These are phyloP conservation scores for Pseudonaja textilis DNA, from an alignment of 2,113 vertebrate species.

Conservation along the genomic window DNA sequence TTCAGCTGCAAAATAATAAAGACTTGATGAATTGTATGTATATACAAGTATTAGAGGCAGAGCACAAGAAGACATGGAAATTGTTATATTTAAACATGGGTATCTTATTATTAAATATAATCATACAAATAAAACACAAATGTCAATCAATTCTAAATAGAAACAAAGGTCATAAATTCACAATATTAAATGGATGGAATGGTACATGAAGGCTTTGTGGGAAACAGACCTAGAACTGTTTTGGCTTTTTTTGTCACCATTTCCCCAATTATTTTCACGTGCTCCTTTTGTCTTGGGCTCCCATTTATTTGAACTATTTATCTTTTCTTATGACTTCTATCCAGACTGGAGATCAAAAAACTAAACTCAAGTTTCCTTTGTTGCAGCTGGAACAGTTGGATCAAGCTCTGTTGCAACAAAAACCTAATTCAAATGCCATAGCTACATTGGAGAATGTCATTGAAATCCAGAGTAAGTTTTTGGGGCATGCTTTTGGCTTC, in stretches of 20 bases:
- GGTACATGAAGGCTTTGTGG: background rate
- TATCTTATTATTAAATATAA: background rate
- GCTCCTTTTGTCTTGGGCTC: background rate
- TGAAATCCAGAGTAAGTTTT: conserved; percentile 86
- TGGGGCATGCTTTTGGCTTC: background rate
- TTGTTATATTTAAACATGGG: background rate
- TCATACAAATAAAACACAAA: background rate
- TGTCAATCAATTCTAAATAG: background rate
- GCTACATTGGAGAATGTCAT: conserved; percentile 87
- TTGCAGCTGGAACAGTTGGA: conserved; percentile 82
- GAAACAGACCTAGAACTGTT: background rate
- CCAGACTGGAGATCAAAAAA: background rate
- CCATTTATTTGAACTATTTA: background rate
- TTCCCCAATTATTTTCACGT: background rate
- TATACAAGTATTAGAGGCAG: background rate
- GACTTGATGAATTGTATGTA: background rate
- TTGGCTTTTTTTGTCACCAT: background rate
- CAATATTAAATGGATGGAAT: background rate
- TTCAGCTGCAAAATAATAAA: background rate
- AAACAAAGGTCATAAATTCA: background rate
- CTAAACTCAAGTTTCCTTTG: background rate
- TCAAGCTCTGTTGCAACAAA: conserved; percentile 81
- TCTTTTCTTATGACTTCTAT: background rate
- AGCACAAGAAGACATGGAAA: background rate
- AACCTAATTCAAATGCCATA: conserved; percentile 84